phyloP scores from a whole-genome alignment of 2,113 vertebrate species.

The Paracyprichromis sp. region DNA sequence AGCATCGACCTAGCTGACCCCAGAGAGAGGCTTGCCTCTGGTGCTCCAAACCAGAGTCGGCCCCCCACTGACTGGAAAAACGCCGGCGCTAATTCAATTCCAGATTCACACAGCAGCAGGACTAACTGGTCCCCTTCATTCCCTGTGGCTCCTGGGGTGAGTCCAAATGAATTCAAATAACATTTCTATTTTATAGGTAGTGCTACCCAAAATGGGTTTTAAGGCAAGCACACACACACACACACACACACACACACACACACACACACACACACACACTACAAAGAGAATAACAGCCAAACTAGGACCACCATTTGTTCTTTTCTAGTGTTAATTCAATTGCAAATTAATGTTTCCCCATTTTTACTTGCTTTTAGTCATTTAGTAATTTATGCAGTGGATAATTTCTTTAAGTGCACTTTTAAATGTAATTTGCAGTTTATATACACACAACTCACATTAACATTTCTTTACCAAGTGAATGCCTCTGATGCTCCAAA shows the following conservation, averaged over 20 bases:
- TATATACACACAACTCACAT: neutral
- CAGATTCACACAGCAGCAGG: constrained; percentile 62
- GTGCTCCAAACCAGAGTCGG: constrained; percentile 16
- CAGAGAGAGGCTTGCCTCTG: constrained; percentile 33
- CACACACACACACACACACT: neutral
- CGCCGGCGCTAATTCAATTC: constrained; percentile 71
- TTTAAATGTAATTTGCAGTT: constrained; percentile 4
- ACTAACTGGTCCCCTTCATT: neutral
- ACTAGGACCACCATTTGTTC: neutral
- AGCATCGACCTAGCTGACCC: neutral
- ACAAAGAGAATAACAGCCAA: neutral
- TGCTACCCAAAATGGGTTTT: neutral
- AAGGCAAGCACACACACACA: neutral
- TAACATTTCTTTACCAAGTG: constrained; percentile 10
- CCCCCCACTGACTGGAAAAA: constrained; percentile 53
- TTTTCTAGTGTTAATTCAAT: neutral
- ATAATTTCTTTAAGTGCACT: neutral
- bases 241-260: neutral
- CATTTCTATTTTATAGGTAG: neutral
- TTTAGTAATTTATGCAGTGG: neutral
- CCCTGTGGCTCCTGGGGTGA: constrained; percentile 46
- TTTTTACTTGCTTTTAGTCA: neutral
- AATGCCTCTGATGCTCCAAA: neutral
- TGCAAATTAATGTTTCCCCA: neutral
- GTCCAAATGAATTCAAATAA: constrained; percentile 14